Conservation (phyloP, 2,113 vertebrate genomes). For the Silurus meridionalis region DNA sequence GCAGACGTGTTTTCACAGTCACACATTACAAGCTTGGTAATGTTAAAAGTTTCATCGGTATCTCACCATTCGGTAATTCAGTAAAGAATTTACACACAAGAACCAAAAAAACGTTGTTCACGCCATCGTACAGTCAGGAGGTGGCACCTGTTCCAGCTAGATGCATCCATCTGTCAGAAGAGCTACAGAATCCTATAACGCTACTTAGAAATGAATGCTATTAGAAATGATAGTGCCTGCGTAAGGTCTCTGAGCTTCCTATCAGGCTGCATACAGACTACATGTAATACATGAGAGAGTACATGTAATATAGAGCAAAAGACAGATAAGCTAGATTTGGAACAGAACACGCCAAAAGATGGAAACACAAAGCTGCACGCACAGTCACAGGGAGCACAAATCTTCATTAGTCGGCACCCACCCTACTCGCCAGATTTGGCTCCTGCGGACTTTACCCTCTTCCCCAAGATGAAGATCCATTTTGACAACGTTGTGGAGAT, state of each 20-base stretch:
- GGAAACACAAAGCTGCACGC: too few relatives aligned
- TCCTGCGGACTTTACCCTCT: too few relatives aligned
- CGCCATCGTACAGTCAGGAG: neutral
- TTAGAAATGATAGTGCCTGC: neutral
- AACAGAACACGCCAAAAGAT: too few relatives aligned
- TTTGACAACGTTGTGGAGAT: too few relatives aligned
- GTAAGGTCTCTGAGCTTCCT: neutral
- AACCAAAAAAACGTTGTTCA: neutral
- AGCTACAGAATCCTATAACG: neutral
- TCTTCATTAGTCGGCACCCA: too few relatives aligned
- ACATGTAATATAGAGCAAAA: neutral
- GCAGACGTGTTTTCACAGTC: neutral
- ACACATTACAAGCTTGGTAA: neutral
- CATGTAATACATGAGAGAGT: neutral
- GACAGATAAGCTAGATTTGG: neutral
- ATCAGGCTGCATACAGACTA: neutral
- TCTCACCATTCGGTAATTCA: neutral
- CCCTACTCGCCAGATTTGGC: too few relatives aligned
- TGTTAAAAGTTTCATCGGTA: neutral
- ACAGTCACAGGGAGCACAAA: too few relatives aligned
- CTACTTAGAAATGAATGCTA: neutral
- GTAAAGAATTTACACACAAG: neutral
- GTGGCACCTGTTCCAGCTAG: neutral
- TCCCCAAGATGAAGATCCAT: too few relatives aligned
- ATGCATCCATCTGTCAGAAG: neutral